Conservation (phyloP, 2,113 vertebrate species). For the Crotalus horridus region DNA sequence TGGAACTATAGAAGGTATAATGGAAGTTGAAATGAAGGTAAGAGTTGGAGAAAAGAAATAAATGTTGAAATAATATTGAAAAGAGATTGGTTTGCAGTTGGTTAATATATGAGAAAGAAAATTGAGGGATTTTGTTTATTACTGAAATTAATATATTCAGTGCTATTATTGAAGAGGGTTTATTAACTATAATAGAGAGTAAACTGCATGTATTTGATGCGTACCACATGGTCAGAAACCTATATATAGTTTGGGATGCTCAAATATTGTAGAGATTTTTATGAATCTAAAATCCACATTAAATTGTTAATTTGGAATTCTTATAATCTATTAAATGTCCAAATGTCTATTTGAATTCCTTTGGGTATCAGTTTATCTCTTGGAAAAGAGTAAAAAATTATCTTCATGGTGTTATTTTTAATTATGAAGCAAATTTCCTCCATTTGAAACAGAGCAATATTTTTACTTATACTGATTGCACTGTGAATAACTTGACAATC, state of each 20-base stretch:
- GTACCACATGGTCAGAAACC: not conserved
- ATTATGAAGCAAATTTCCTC: conserved; percentile 30
- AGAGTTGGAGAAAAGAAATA: conserved; percentile 18
- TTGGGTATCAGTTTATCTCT: conserved; percentile 13
- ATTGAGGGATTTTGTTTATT: conserved; percentile 35
- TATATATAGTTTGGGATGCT: conserved; percentile 2
- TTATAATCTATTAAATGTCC: conserved; percentile 15
- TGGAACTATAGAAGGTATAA: conserved; percentile 50
- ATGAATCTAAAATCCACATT: not conserved
- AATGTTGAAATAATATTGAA: not conserved
- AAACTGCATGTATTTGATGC: conserved; percentile 27
- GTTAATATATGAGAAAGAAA: conserved; percentile 26
- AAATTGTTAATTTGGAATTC: not conserved
- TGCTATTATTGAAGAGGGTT: not conserved
- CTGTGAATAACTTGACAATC: conserved; percentile 32
- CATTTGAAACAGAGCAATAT: conserved; percentile 8
- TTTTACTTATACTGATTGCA: not conserved
- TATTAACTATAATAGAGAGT: conserved; percentile 35
- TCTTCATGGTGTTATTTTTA: conserved; percentile 26
- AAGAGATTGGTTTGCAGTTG: not conserved
- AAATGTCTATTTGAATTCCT: conserved; percentile 21
- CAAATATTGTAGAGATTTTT: conserved; percentile 9
- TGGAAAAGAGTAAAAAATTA: conserved; percentile 45
- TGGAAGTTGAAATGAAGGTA: conserved; percentile 71
- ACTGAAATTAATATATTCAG: conserved; percentile 27